Evolutionary conservation across 2,888 invertebrate species (phyloP), one percentile per base, ranked within the genome.

Genomic region (Melinaea menophilus): DNA sequence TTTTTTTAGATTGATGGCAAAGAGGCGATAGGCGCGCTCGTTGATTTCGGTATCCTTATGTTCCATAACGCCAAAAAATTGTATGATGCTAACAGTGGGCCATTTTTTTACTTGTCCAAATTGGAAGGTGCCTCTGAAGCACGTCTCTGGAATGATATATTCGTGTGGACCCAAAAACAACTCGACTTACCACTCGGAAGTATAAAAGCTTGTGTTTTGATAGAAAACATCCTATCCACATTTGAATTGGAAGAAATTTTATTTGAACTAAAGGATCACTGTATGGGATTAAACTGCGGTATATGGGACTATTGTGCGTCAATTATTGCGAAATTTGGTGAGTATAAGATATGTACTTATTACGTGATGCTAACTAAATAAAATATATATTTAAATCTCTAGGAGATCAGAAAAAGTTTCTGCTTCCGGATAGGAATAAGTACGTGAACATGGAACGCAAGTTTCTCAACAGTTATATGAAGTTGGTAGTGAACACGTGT

Each of bases 261-360:
- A 61, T 94, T 90, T 78, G 93, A 92, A 12, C 78, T 95, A 48
- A 91, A 83, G 69, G 92, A 94, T 62, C 94, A 94, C 79, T 94
- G 94, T 0, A 79, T 94, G 47, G 95, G 95, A 2, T 86, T 95
- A 2, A 95, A 95, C 77, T 95, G 94, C 80, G 95, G 95, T 3
- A 93, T 95, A 70, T 95, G 95, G 95, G 95, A 95, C 76, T 95
- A 95, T 76, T 91, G 92, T 61, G 93, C 93, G 0, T 93, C 93
- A 3, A 92, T 94, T 59, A 92, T 94, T 70, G 88, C 91, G 35
- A 94, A 93, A 79, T 93, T 94, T 81, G 93, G 93, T 88, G 80
- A 84, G 75, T 60, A n/a, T 55, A 51, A 51, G 9, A 31, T 2
- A 54, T 31, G 3, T 55, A 5, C 2, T 13, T 55, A 22, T 54